phyloP scores from a whole-genome alignment of 2,113 vertebrate genomes.

The Clupea harengus region DNA sequence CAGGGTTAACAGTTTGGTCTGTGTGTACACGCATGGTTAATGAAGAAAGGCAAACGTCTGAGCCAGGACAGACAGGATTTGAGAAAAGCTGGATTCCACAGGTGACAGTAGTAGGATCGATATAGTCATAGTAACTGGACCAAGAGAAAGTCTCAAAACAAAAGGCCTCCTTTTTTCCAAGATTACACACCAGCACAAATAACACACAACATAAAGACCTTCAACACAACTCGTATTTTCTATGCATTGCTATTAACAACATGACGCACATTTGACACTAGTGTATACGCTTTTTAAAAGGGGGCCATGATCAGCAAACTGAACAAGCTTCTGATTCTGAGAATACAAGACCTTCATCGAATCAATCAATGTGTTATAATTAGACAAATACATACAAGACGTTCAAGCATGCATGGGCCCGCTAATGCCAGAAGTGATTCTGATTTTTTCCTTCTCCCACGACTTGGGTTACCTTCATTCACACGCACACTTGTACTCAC shows the following conservation, averaged over 20 bases:
- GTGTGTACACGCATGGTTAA: neutral
- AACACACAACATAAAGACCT: neutral
- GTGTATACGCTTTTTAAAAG: neutral
- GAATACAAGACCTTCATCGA: neutral
- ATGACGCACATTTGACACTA: neutral
- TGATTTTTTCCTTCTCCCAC: neutral
- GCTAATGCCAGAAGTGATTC: neutral
- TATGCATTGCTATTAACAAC: neutral
- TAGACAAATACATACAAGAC: neutral
- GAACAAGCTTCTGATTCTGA: neutral
- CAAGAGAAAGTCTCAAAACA: neutral
- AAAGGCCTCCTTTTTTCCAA: neutral
- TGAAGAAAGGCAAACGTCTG: neutral
- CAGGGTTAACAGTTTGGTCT: neutral
- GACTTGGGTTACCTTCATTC: slow-evolving; percentile 73
- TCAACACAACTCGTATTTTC: neutral
- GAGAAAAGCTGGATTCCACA: neutral
- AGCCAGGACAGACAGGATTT: neutral
- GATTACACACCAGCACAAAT: neutral
- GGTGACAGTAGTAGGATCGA: neutral
- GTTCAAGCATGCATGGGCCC: neutral
- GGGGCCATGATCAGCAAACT: neutral
- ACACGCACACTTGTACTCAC: slow-evolving; percentile 72
- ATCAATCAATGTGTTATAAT: neutral
- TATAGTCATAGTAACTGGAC: neutral